Conservation (phyloP, 2,888 invertebrate genomes). For the Hirudinaria manillensis region DNA sequence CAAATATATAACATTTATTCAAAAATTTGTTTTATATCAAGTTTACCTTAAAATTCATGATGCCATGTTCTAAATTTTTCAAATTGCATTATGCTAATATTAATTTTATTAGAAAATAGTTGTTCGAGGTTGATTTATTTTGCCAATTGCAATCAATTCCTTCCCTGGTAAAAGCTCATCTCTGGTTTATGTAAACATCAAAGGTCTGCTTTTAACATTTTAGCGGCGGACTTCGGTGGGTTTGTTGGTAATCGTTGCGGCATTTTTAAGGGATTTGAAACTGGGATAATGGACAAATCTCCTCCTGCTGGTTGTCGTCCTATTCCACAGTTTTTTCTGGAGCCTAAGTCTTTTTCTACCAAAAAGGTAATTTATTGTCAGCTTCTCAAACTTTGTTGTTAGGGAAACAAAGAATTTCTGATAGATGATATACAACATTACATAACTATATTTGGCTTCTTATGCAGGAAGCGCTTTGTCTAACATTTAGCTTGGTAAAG, state of each 20-base stretch:
- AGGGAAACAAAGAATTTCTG: not conserved
- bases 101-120: too few species aligned
- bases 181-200: not conserved
- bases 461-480: too few species aligned
- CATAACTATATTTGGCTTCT: too few species aligned
- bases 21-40: too few species aligned
- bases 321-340: conserved; percentile 47
- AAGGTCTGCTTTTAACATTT: conserved; percentile 1
- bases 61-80: too few species aligned
- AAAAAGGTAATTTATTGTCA: conserved; percentile 45
- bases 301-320: conserved; percentile 40
- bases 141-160: too few species aligned
- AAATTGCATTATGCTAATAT: too few species aligned
- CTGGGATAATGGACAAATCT: conserved; percentile 5
- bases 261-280: not conserved
- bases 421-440: not conserved
- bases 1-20: too few species aligned
- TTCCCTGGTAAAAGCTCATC: not conserved
- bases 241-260: not conserved
- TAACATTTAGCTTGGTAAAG: not conserved
- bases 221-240: not conserved
- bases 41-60: too few species aligned
- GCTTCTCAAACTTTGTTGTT: not conserved
- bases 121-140: too few species aligned
- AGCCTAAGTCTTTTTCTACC: conserved; percentile 48